Base-by-base conservation (phyloP, 2,113 vertebrate genomes). In the Brienomyrus brachyistius region DNA sequence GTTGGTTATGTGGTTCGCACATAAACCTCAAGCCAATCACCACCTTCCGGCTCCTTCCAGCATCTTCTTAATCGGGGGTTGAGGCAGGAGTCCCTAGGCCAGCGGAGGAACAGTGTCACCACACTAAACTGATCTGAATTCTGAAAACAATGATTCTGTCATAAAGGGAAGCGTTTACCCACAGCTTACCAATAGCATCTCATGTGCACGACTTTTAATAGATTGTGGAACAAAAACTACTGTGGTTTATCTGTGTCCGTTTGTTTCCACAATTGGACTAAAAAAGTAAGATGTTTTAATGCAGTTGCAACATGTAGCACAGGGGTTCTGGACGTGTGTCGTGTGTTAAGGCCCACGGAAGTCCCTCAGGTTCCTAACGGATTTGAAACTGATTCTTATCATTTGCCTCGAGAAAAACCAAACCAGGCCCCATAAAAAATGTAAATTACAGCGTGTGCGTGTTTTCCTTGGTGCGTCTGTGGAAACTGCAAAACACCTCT, bases 191-290 rank as follows among this genome's bases (percentile, higher is more conserved):
- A 80, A 35, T 43, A 43, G 31, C 15, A 43, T 80, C 74, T 80
- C 74, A 80, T 40, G 74, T 7, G 74, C 74, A 80, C 15, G 0
- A 80, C 74, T 80, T 80, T 84, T 48, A 48, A 48, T 84, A 48
- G 82, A 84, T 84, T 84, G 45, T 84, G 82, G 82, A 80, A 80
- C 74, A 40, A 80, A 80, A 80, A 80, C 74, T 80, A 43, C 17
- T 35, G 74, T 80, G 74, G 82, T 84, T 84, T 84, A 47, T 48
- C 82, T 47, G 3, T n/a, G 11, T 43, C 35, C 21, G 40, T 84
- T 48, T 84, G 31, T 48, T 84, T 84, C n/a, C 43, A 84, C 45
- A 48, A 47, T 45, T 23, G 82, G 82, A 47, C 45, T 27, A 47
- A 47, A 80, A 56, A 13, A 48, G 82, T 48, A 47, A 48, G 21